These are phyloP conservation scores for Drosophila orena DNA, from an alignment of 1,140 invertebrate genomes.

Conservation along the genomic window DNA sequence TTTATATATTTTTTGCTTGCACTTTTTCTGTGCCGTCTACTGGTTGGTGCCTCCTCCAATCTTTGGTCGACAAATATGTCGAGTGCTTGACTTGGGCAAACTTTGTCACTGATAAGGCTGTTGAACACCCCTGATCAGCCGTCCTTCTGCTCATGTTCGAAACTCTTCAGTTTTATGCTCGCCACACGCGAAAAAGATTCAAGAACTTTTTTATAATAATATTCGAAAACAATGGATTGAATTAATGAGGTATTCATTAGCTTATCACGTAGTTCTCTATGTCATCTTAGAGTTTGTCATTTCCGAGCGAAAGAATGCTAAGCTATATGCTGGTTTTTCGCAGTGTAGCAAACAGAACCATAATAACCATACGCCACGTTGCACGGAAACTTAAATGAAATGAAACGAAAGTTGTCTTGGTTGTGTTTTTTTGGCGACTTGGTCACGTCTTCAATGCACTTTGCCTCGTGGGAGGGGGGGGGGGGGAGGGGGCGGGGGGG, in stretches of 20 bases:
- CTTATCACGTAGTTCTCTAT: too few species aligned
- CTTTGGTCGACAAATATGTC: constrained; percentile 52
- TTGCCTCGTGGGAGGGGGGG: constrained; percentile 17
- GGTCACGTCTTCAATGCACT: constrained; percentile 76
- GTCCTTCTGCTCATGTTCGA: constrained; percentile 25
- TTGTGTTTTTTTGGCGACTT: constrained; percentile 48
- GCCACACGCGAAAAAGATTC: constrained; percentile 2
- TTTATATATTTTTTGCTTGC: constrained; percentile 40
- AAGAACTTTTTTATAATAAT: too few species aligned
- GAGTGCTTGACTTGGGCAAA: constrained; percentile 67
- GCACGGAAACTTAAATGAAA: constrained; percentile 41
- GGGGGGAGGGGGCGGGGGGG: not conserved
- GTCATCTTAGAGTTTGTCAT: too few species aligned
- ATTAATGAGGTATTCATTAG: too few species aligned
- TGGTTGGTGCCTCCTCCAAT: constrained; percentile 18
- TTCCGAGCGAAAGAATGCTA: too few species aligned
- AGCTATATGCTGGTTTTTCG: not conserved
- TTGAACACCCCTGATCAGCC: constrained; percentile 20
- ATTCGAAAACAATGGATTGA: too few species aligned
- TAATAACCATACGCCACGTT: constrained; percentile 71
- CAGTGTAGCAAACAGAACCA: constrained; percentile 11
- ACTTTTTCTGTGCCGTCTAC: constrained; percentile 16
- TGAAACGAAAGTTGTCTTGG: constrained; percentile 48
- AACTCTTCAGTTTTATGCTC: constrained; percentile 48
- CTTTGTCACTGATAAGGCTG: constrained; percentile 74